Conservation (phyloP, 2,888 invertebrate species). For the Torymus tubicola region DNA sequence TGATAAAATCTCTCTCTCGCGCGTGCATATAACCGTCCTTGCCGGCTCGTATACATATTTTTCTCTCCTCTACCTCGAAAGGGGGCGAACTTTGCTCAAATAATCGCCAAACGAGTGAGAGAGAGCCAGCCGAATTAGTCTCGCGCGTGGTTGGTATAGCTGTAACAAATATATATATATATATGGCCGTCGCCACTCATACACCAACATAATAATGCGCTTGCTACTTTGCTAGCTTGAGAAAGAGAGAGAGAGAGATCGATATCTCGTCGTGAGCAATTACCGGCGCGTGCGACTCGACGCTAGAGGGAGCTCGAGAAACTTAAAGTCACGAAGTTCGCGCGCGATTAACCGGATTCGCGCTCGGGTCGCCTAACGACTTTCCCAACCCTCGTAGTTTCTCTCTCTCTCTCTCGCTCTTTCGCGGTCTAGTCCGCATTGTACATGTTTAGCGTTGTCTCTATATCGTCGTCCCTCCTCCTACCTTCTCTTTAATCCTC, state of each 20-base stretch:
- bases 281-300: slow-evolving; percentile 29
- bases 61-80: too few species aligned
- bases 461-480: slow-evolving; percentile 50
- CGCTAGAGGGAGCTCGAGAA: slow-evolving; percentile 30
- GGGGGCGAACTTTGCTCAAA: neutral
- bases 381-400: slow-evolving; percentile 49
- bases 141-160: too few species aligned
- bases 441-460: slow-evolving; percentile 42
- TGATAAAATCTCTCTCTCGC: too few species aligned
- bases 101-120: neutral
- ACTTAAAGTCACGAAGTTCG: slow-evolving; percentile 54
- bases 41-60: too few species aligned
- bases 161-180: too few species aligned
- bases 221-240: too few species aligned
- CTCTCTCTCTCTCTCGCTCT: slow-evolving; percentile 5
- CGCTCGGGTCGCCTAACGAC: slow-evolving; percentile 46
- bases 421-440: neutral
- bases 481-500: slow-evolving; percentile 35
- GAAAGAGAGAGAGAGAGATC: slow-evolving; percentile 31
- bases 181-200: too few species aligned
- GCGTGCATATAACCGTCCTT: too few species aligned
- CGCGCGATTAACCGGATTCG: slow-evolving; percentile 53
- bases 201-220: too few species aligned
- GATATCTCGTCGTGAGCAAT: slow-evolving; percentile 53
- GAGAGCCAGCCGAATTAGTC: neutral